These are phyloP conservation scores for Trogon surrucura DNA, from an alignment of 2,113 vertebrate species.

Conservation along the genomic window DNA sequence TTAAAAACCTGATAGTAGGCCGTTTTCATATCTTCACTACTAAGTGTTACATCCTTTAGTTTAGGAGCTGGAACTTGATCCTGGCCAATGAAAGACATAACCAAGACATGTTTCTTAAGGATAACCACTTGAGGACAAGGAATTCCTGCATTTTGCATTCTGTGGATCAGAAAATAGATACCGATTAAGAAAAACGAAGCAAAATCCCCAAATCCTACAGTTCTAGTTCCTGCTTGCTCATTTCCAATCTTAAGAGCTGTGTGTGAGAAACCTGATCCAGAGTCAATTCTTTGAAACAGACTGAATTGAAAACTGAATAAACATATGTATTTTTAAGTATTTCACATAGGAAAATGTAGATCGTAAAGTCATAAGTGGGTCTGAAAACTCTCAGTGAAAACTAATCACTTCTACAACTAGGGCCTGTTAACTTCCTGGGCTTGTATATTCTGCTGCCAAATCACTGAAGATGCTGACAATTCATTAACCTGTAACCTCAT, in stretches of 20 bases:
- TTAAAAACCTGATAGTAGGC: slow-evolving; percentile 88
- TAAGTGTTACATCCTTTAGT: slow-evolving; percentile 88
- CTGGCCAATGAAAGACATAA: slow-evolving; percentile 97
- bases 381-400: not conserved
- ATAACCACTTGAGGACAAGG: slow-evolving; percentile 91
- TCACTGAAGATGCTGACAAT: not conserved
- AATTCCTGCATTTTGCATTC: slow-evolving; percentile 92
- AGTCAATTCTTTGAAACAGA: not conserved
- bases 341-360: not conserved
- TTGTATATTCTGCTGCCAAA: not conserved
- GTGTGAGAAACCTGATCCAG: not conserved
- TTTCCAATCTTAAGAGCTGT: not conserved
- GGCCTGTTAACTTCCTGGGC: not conserved
- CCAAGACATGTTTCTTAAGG: slow-evolving; percentile 95
- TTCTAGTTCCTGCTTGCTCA: not conserved
- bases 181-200: not conserved
- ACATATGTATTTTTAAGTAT: not conserved
- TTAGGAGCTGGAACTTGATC: slow-evolving; percentile 95
- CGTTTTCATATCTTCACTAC: slow-evolving; percentile 87
- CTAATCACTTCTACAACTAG: not conserved
- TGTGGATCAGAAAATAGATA: slow-evolving; percentile 61
- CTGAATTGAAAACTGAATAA: not conserved
- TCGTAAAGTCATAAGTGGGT: not conserved
- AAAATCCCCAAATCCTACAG: not conserved
- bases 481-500: not conserved